phyloP scores from a whole-genome alignment of 2,888 invertebrate genomes.

The Rhamnusium bicolor region DNA sequence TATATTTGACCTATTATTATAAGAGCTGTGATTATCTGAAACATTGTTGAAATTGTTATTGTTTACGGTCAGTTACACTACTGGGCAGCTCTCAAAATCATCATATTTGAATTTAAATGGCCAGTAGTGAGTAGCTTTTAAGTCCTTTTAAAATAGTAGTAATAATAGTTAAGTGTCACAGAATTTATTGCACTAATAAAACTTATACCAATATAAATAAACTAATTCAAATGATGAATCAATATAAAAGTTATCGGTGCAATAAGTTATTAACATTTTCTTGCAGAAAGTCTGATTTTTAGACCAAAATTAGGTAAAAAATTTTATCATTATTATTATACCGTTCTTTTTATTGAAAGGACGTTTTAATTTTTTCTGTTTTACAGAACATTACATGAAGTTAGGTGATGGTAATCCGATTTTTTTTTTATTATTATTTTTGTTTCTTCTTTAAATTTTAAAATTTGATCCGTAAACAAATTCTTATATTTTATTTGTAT shows the following conservation, averaged over 20 bases:
- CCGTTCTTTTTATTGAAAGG: slow-evolving; percentile 58
- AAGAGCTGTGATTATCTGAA: slow-evolving; percentile 53
- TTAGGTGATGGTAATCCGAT: slow-evolving; percentile 67
- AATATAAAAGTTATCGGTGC: slow-evolving; percentile 29
- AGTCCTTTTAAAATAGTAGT: slow-evolving; percentile 58
- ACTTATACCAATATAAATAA: too few relatives aligned
- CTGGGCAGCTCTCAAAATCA: slow-evolving; percentile 69
- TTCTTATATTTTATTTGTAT: slow-evolving; percentile 4
- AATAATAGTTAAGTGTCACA: slow-evolving; percentile 22
- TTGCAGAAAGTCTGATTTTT: slow-evolving; percentile 50
- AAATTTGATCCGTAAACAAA: slow-evolving; percentile 36
- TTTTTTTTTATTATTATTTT: slow-evolving; percentile 53
- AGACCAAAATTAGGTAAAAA: slow-evolving; percentile 56
- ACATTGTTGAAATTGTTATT: slow-evolving; percentile 64
- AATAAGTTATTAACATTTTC: slow-evolving; percentile 43
- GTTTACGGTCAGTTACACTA: slow-evolving; percentile 71
- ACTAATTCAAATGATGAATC: too few relatives aligned
- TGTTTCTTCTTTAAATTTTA: slow-evolving; percentile 50
- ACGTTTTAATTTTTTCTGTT: slow-evolving; percentile 70
- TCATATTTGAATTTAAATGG: slow-evolving; percentile 67
- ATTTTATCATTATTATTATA: slow-evolving; percentile 45
- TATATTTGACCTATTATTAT: neutral
- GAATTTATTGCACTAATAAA: slow-evolving; percentile 11
- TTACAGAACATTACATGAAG: slow-evolving; percentile 67
- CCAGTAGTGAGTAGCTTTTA: slow-evolving; percentile 72